Percentiles rank a stretch among this genome's conserved stretches.
These are phyloP conservation scores for Origma solitaria DNA, from an alignment of 2,113 vertebrate species.

Conservation along the genomic window DNA sequence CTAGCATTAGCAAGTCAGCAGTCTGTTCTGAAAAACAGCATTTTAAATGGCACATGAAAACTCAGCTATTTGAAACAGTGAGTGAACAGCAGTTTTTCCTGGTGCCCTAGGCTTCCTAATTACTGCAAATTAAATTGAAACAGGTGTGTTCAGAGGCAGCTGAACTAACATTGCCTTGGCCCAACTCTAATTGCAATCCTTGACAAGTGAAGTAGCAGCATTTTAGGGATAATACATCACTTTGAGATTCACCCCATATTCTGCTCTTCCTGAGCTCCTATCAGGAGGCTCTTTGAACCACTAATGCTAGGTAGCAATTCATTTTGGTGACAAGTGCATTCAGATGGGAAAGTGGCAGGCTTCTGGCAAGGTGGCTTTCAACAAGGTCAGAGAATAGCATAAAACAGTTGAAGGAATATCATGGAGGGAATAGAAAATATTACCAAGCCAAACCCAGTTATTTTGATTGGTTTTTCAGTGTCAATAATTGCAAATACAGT, in stretches of 20 bases:
- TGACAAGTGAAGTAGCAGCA: not conserved
- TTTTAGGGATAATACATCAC: not conserved
- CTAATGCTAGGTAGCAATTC: not conserved
- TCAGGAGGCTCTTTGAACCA: not conserved
- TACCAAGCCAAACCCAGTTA: not conserved
- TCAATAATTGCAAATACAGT: not conserved
- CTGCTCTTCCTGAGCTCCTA: not conserved
- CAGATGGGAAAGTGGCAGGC: not conserved
- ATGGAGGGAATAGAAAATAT: not conserved
- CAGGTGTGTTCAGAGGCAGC: conserved; percentile 48
- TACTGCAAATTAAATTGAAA: conserved; percentile 54
- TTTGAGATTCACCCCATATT: not conserved
- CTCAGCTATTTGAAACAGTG: conserved; percentile 29
- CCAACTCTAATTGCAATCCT: conserved; percentile 1
- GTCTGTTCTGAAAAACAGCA: conserved; percentile 54
- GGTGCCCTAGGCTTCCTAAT: conserved; percentile 28
- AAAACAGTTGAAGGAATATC: not conserved
- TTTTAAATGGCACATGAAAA: conserved; percentile 59
- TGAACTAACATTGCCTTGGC: conserved; percentile 46
- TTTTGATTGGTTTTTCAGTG: not conserved
- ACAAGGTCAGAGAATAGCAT: not conserved
- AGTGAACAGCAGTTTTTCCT: conserved; percentile 6
- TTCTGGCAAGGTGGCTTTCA: not conserved
- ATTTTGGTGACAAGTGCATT: not conserved
- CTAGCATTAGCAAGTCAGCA: conserved; percentile 62